Conservation (phyloP, 2,888 invertebrate genomes). For the Sesia bembeciformis region DNA sequence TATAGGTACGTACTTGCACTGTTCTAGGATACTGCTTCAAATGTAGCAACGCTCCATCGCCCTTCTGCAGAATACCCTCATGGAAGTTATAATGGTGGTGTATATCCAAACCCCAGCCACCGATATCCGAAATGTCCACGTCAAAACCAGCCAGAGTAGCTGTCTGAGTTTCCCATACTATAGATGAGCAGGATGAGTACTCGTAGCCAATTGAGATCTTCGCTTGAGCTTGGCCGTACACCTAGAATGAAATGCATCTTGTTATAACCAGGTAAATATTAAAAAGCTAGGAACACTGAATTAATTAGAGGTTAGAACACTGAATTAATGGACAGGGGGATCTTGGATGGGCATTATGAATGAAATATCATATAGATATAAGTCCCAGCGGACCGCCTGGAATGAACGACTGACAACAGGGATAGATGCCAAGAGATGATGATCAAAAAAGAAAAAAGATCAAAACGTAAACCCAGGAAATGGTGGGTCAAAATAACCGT, state of each 20-base stretch:
- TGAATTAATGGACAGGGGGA: too few relatives aligned
- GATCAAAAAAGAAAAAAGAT: too few relatives aligned
- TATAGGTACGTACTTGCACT: constrained; percentile 72
- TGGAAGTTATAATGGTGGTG: constrained; percentile 99
- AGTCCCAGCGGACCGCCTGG: too few relatives aligned
- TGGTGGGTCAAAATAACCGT: too few relatives aligned
- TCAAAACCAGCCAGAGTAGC: constrained; percentile 96
- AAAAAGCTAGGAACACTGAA: too few relatives aligned
- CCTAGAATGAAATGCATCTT: constrained; percentile 23
- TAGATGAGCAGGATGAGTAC: constrained; percentile 87
- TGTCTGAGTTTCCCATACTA: constrained; percentile 97
- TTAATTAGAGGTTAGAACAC: too few relatives aligned
- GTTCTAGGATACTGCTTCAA: constrained; percentile 94
- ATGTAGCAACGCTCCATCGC: constrained; percentile 95
- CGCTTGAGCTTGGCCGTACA: constrained; percentile 91
- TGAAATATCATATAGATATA: too few relatives aligned
- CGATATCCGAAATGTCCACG: constrained; percentile 96
- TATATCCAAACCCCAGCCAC: constrained; percentile 98
- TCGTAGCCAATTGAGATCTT: constrained; percentile 95
- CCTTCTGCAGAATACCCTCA: constrained; percentile 97
- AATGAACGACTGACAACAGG: too few relatives aligned
- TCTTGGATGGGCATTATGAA: too few relatives aligned
- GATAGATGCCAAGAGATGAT: too few relatives aligned
- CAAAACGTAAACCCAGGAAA: too few relatives aligned
- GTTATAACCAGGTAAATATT: too few relatives aligned